Evolutionary conservation across 2,888 invertebrate species (phyloP).

Genomic region (Caenorhabditis parvicauda): DNA sequence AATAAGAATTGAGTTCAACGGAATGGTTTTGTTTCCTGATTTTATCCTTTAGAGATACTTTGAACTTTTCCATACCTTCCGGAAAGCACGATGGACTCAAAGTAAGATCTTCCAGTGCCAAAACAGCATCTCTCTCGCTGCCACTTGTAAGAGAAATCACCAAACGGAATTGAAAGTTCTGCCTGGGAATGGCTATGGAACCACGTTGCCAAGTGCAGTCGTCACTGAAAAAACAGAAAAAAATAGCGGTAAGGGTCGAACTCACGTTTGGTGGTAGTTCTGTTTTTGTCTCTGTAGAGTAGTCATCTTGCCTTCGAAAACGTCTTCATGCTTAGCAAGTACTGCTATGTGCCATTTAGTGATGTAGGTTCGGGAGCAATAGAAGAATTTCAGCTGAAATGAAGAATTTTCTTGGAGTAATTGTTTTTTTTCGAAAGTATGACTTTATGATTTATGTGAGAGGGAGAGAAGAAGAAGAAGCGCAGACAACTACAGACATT

Average conservation of each 20-base stretch:
- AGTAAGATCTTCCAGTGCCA: constrained; percentile 19
- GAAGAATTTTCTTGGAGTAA: no score
- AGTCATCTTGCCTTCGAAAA: constrained; percentile 19
- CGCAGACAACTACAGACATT: no score
- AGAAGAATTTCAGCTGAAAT: constrained; percentile 17
- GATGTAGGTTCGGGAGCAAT: constrained; percentile 2
- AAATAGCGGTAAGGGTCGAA: not conserved
- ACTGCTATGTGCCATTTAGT: constrained; percentile 19
- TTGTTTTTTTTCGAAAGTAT: no score
- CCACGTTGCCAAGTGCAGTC: constrained; percentile 16
- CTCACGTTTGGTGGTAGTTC: no score
- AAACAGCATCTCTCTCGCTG: constrained; percentile 1
- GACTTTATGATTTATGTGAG: no score
- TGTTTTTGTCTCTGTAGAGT: no score
- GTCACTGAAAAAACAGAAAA: not conserved
- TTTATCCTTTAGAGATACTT: no score
- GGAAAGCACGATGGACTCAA: constrained; percentile 22
- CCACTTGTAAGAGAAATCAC: constrained; percentile 15
- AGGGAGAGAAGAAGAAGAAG: no score
- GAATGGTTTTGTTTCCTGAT: no score
- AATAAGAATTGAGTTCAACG: no score
- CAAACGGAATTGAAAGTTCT: constrained; percentile 13
- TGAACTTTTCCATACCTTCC: no score
- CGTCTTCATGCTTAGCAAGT: constrained; percentile 6
- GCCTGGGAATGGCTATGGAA: constrained; percentile 8